A percentile compares a stretch with the other conserved stretches of the same genome.
Conservation (phyloP, 1,140 invertebrate genomes). For the Grapholita molesta region DNA sequence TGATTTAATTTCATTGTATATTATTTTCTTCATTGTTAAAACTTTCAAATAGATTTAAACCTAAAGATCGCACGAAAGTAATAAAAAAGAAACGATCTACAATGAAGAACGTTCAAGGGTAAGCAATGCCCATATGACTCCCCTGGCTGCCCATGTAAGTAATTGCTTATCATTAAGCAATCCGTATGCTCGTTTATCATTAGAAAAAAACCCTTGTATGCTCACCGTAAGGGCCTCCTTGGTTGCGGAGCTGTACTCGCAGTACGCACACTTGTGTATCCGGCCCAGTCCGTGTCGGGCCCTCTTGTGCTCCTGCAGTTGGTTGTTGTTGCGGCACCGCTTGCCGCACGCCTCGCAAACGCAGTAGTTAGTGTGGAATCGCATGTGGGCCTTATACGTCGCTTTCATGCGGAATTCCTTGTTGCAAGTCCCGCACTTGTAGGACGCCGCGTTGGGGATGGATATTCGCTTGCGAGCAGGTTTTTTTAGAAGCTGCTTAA, state of each 20-base stretch:
- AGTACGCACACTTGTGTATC: slow-evolving; percentile 63
- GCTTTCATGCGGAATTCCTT: slow-evolving; percentile 64
- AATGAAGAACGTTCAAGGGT: too few species aligned
- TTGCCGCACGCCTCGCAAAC: slow-evolving; percentile 67
- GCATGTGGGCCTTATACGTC: slow-evolving; percentile 55
- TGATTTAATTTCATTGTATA: too few species aligned
- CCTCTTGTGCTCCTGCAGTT: slow-evolving; percentile 62
- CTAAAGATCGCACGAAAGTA: too few species aligned
- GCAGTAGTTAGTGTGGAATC: slow-evolving; percentile 62
- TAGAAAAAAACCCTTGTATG: too few species aligned
- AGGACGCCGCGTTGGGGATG: slow-evolving; percentile 34
- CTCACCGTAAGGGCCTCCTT: slow-evolving; percentile 64
- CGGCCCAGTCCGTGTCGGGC: slow-evolving; percentile 55
- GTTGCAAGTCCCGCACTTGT: slow-evolving; percentile 48
- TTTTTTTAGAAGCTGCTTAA: slow-evolving; percentile 6
- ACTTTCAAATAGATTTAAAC: too few species aligned
- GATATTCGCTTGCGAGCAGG: neutral
- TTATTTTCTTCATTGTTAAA: too few species aligned
- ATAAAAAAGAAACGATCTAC: too few species aligned
- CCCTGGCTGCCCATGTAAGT: too few species aligned
- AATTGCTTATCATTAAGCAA: too few species aligned
- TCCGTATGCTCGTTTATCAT: too few species aligned
- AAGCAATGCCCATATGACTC: too few species aligned
- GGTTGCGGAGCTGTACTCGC: slow-evolving; percentile 64
- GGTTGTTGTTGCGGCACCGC: slow-evolving; percentile 61